A percentile compares a stretch with the other conserved stretches of the same genome.
phyloP scores from a whole-genome alignment of 2,888 invertebrate species.

The Heteromyza rotundicornis region DNA sequence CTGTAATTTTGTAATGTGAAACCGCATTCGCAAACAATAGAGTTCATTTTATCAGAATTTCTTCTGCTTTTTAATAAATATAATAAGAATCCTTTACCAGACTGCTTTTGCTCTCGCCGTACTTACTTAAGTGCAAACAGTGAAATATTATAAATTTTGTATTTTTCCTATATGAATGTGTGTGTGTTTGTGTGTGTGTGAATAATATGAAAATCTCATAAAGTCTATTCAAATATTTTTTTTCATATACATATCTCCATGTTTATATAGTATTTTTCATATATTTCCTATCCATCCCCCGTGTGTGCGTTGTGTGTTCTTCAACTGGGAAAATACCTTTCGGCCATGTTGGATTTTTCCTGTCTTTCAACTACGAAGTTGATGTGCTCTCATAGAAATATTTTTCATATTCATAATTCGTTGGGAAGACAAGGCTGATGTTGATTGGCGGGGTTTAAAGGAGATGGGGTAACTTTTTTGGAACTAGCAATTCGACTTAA shows the following conservation, averaged over 20 bases:
- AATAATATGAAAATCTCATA: constrained; percentile 24
- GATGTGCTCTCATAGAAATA: constrained; percentile 1
- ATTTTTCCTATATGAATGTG: constrained; percentile 19
- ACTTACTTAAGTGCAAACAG: neutral
- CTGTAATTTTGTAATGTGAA: too few species aligned
- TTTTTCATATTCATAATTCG: constrained; percentile 2
- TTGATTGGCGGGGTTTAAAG: too few species aligned
- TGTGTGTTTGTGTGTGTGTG: constrained; percentile 23
- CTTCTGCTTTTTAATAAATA: too few species aligned
- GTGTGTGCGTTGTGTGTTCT: constrained; percentile 7
- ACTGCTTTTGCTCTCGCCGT: too few species aligned
- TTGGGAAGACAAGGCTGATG: constrained; percentile 12
- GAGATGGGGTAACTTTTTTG: too few species aligned
- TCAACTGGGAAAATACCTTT: constrained; percentile 14
- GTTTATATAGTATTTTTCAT: neutral
- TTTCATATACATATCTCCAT: constrained; percentile 6
- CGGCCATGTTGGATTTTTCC: constrained; percentile 11
- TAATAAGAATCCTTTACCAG: too few species aligned
- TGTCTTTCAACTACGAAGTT: constrained; percentile 9
- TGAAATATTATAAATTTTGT: neutral
- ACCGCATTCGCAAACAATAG: too few species aligned
- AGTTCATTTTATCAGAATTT: too few species aligned
- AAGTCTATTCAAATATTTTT: constrained; percentile 25
- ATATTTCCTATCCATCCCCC: neutral
- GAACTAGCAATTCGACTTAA: too few species aligned